Evolutionary conservation across 2,797 vertebrate genomes (phyloP).

Genomic region (Fringilla coelebs): DNA sequence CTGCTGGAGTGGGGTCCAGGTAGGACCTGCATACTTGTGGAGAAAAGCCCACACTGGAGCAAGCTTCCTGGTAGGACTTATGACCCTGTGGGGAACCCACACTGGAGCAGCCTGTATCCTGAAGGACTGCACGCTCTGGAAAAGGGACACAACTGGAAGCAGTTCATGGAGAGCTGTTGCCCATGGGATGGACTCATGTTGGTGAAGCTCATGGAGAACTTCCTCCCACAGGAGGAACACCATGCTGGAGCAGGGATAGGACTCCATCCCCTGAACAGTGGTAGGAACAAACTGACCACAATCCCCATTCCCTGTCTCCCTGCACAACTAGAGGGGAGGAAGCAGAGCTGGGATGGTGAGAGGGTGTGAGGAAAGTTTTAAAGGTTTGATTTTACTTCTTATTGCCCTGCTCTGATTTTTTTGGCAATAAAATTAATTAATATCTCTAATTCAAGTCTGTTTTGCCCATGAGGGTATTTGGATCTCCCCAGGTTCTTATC

Average conservation of each 20-base stretch:
- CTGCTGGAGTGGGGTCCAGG: fast-evolving
- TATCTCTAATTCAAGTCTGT: background rate
- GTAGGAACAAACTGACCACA: background rate
- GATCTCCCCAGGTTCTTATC: background rate
- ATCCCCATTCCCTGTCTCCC: background rate
- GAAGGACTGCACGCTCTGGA: background rate
- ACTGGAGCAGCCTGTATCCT: background rate
- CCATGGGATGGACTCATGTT: fast-evolving
- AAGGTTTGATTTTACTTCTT: background rate
- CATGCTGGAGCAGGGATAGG: fast-evolving
- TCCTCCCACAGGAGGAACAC: background rate
- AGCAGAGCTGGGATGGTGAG: background rate
- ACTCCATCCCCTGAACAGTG: fast-evolving
- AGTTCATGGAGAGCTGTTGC: background rate
- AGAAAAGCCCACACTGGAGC: background rate
- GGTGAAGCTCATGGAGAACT: background rate
- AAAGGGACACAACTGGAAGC: background rate
- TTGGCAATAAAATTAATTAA: background rate
- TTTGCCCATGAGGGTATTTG: background rate
- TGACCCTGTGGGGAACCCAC: background rate
- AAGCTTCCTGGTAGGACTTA: background rate
- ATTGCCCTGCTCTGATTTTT: background rate
- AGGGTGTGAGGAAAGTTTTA: background rate
- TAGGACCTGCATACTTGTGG: background rate
- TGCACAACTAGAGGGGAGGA: background rate